Percentiles rank a stretch among this genome's conserved stretches.
Conservation (phyloP, 1,140 invertebrate species). For the Solenopsis fugax region DNA sequence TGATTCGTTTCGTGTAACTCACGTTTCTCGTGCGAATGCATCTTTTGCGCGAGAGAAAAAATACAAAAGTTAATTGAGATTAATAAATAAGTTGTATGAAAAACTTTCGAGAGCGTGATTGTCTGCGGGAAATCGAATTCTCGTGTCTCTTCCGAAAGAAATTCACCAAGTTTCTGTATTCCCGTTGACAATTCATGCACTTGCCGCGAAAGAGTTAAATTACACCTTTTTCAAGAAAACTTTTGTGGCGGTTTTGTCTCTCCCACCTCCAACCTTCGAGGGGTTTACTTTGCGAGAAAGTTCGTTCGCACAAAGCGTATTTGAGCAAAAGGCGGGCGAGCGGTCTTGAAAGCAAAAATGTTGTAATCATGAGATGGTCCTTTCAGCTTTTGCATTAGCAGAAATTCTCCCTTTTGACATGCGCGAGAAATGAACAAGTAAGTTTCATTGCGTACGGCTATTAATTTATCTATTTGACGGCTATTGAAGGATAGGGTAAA, state of each 20-base stretch:
- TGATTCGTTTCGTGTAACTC: background rate
- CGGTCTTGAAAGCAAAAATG: conserved; percentile 42
- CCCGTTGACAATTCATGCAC: conserved; percentile 45
- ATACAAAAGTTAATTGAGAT: background rate
- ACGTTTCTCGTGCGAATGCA: background rate
- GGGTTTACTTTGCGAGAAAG: conserved; percentile 53
- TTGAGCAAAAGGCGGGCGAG: conserved; percentile 11
- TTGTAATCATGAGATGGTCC: conserved; percentile 68
- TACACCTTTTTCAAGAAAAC: conserved; percentile 42
- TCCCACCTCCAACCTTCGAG: conserved; percentile 1
- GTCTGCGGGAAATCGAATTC: background rate
- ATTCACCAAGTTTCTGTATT: conserved; percentile 5
- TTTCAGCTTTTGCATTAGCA: conserved; percentile 1
- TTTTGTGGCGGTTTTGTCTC: conserved; percentile 57
- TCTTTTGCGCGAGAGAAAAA: background rate
- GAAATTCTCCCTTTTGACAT: conserved; percentile 21
- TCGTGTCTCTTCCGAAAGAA: background rate
- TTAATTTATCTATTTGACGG: conserved; percentile 8
- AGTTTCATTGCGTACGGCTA: background rate
- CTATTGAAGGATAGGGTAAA: no score
- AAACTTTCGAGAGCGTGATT: background rate
- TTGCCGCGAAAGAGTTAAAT: conserved; percentile 51
- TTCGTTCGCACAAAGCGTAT: conserved; percentile 54
- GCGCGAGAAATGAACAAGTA: background rate
- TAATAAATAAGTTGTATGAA: background rate